phyloP scores from a whole-genome alignment of 2,888 invertebrate genomes.

The Heliconius cydno region DNA sequence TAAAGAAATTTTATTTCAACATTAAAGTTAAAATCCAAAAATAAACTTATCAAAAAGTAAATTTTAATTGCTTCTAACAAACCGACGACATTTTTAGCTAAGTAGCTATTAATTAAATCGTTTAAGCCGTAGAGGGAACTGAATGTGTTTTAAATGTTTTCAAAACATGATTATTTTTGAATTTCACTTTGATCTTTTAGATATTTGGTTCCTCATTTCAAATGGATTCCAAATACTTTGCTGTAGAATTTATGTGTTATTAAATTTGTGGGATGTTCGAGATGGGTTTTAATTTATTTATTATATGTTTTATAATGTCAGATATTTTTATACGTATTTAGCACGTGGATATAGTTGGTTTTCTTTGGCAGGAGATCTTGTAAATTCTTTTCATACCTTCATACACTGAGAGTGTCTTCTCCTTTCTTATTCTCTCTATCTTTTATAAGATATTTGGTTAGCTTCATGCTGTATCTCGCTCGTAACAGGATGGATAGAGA shows the following conservation, averaged over 20 bases:
- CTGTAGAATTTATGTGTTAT: conserved; percentile 43
- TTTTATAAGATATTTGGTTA: no score
- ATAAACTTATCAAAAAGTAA: conserved; percentile 12
- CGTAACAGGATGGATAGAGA: no score
- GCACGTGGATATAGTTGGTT: not conserved
- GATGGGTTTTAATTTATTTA: conserved; percentile 1
- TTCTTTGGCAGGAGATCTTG: not conserved
- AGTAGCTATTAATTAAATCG: conserved; percentile 38
- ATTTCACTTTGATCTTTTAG: conserved; percentile 46
- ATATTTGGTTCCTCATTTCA: conserved; percentile 46
- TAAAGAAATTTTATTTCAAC: not conserved
- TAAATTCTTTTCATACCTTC: not conserved
- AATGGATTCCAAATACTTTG: conserved; percentile 39
- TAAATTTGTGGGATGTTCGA: conserved; percentile 23
- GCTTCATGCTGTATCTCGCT: no score
- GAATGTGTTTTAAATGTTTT: conserved; percentile 42
- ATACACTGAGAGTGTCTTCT: no score
- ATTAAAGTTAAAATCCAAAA: not conserved
- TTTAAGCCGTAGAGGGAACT: conserved; percentile 26
- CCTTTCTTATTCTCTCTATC: no score
- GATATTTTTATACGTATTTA: not conserved
- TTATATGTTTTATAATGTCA: not conserved
- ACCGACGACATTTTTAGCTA: conserved; percentile 21
- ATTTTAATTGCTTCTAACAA: conserved; percentile 22
- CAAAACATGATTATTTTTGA: conserved; percentile 45